Evolutionary conservation across 2,113 vertebrate genomes (phyloP).

Genomic region (Anolis sagrei): DNA sequence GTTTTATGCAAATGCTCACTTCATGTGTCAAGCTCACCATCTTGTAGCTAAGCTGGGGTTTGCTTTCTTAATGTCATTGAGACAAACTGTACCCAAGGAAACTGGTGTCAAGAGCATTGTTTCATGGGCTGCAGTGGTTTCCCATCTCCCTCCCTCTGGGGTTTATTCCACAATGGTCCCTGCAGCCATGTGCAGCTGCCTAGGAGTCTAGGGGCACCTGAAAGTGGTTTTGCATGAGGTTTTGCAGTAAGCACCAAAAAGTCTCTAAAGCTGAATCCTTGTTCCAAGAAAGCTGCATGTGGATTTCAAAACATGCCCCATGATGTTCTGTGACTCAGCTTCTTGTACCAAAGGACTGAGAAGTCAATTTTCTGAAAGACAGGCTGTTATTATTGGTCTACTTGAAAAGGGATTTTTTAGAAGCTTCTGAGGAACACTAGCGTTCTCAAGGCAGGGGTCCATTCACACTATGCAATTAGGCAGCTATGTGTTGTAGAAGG

Average conservation of each 20-base stretch:
- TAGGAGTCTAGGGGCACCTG: neutral
- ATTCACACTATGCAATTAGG: too few species aligned
- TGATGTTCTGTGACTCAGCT: too few species aligned
- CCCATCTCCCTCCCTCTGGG: too few species aligned
- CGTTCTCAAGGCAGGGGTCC: neutral
- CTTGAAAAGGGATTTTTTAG: neutral
- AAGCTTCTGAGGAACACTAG: neutral
- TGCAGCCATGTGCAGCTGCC: too few species aligned
- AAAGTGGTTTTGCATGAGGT: neutral
- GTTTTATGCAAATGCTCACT: constrained; percentile 61
- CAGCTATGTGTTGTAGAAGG: too few species aligned
- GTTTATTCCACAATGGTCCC: neutral
- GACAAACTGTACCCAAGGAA: neutral
- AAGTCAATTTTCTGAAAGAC: neutral
- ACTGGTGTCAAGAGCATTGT: too few species aligned
- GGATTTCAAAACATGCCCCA: neutral
- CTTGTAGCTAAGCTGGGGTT: constrained; percentile 43
- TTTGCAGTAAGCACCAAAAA: neutral
- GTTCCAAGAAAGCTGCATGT: neutral
- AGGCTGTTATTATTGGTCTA: neutral
- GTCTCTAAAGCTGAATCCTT: neutral
- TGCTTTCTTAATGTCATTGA: neutral
- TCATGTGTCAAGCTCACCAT: neutral
- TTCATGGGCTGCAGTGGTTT: neutral
- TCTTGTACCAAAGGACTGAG: neutral